Percentiles rank a stretch among this genome's conserved stretches.
These are phyloP conservation scores for Phoeniculus purpureus DNA, from an alignment of 2,797 vertebrate species.

Conservation along the genomic window DNA sequence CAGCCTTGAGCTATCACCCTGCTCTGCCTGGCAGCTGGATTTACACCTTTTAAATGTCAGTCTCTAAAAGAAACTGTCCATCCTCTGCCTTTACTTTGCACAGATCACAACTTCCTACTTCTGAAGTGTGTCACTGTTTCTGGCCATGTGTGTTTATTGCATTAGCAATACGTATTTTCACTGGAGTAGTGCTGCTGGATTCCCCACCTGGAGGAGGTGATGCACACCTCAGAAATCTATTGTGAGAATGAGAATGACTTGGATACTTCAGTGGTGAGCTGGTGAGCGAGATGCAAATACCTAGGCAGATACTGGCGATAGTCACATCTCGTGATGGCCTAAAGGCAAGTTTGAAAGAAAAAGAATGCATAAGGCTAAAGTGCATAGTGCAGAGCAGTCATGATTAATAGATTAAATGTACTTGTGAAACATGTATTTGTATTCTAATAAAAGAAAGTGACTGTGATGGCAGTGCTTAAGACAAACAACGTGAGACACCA, in stretches of 20 bases:
- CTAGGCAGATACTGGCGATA: conserved; percentile 34
- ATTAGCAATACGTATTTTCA: background rate
- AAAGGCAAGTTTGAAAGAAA: conserved; percentile 29
- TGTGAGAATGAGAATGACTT: conserved; percentile 12
- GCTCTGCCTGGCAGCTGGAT: background rate
- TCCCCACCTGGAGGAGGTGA: background rate
- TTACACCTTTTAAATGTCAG: background rate
- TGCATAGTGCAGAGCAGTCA: conserved; percentile 35
- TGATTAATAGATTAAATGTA: conserved; percentile 51
- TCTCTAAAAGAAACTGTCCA: background rate
- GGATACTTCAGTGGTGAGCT: conserved; percentile 51
- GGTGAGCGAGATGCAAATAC: conserved; percentile 40
- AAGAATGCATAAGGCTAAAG: conserved; percentile 26
- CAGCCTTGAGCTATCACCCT: background rate
- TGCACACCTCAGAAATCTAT: background rate
- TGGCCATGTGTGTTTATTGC: background rate
- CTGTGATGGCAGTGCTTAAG: background rate
- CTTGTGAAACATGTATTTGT: conserved; percentile 28
- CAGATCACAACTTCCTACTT: background rate
- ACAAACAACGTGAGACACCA: background rate
- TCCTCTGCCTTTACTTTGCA: background rate
- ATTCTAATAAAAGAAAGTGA: background rate
- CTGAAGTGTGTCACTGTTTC: accelerated
- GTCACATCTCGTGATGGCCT: conserved; percentile 29
- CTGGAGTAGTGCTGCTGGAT: background rate